A percentile compares a stretch with the other conserved stretches of the same genome.
These are phyloP conservation scores for Erythrolamprus reginae DNA, from an alignment of 2,113 vertebrate genomes.

Conservation along the genomic window DNA sequence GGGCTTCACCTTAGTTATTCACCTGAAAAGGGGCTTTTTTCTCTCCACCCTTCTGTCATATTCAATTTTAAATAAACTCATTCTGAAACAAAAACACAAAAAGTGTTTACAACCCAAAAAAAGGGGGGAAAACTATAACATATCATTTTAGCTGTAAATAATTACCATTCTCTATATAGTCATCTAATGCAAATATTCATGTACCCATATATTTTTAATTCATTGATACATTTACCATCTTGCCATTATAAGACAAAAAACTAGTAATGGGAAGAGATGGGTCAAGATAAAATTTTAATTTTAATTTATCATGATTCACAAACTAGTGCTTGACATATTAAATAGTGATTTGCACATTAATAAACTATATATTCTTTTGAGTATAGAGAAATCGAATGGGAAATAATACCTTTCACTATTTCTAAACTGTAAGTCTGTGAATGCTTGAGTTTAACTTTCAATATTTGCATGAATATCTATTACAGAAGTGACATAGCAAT, in stretches of 20 bases:
- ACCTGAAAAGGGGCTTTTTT: neutral
- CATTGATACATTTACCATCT: neutral
- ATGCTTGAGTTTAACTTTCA: neutral
- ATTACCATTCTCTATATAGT: neutral
- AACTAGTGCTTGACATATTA: neutral
- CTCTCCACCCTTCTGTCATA: neutral
- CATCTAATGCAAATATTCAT: neutral
- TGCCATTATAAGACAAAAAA: neutral
- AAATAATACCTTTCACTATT: neutral
- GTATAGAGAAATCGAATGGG: neutral
- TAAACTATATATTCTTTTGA: neutral
- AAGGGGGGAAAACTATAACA: neutral
- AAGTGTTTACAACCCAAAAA: neutral
- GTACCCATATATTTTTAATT: neutral
- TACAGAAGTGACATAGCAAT: neutral
- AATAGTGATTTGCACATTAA: neutral
- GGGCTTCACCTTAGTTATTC: neutral
- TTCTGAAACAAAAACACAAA: neutral
- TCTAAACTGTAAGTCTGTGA: neutral
- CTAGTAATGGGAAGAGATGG: neutral
- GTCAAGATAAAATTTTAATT: neutral
- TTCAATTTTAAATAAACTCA: accelerated
- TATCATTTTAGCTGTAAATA: neutral
- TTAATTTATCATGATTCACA: neutral
- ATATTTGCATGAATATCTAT: neutral